These are phyloP conservation scores for Coenonympha glycerion DNA, from an alignment of 2,888 invertebrate species.

Conservation along the genomic window DNA sequence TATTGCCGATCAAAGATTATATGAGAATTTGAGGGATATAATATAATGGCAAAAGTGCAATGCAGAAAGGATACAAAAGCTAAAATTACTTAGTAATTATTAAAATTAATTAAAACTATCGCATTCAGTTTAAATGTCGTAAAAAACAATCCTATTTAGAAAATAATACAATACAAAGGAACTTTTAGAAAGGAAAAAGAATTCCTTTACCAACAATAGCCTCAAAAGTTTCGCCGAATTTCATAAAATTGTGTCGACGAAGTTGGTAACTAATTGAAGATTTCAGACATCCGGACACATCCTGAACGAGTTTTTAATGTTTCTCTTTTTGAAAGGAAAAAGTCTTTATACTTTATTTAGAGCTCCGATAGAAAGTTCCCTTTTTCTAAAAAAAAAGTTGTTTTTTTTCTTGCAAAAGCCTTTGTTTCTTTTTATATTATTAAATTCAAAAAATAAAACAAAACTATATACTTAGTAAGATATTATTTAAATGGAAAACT, in stretches of 20 bases:
- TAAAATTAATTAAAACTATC: too few relatives aligned
- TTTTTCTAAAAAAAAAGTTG: background rate
- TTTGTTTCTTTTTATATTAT: too few relatives aligned
- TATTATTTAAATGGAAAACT: too few relatives aligned
- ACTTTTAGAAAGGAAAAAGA: slow-evolving; percentile 4
- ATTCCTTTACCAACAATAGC: slow-evolving; percentile 2
- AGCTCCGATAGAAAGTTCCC: background rate
- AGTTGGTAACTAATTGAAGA: slow-evolving; percentile 4
- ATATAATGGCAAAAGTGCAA: too few relatives aligned
- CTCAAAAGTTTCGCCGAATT: slow-evolving; percentile 6
- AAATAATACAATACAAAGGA: background rate
- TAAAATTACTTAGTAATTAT: too few relatives aligned
- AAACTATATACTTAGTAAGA: too few relatives aligned
- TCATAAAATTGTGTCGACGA: slow-evolving; percentile 1
- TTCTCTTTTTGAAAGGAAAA: slow-evolving; percentile 1
- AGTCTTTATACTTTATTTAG: background rate
- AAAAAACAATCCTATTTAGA: background rate
- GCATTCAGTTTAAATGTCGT: too few relatives aligned
- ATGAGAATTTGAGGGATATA: background rate
- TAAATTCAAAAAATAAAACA: background rate
- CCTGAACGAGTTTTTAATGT: background rate
- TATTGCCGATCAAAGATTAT: slow-evolving; percentile 1
- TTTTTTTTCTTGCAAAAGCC: background rate
- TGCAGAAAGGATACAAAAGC: too few relatives aligned
- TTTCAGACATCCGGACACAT: slow-evolving; percentile 4